Conservation (phyloP, 30 jellyfish, hydroid and myxozoan genomes). For the Pseudorhiza aurosa region DNA sequence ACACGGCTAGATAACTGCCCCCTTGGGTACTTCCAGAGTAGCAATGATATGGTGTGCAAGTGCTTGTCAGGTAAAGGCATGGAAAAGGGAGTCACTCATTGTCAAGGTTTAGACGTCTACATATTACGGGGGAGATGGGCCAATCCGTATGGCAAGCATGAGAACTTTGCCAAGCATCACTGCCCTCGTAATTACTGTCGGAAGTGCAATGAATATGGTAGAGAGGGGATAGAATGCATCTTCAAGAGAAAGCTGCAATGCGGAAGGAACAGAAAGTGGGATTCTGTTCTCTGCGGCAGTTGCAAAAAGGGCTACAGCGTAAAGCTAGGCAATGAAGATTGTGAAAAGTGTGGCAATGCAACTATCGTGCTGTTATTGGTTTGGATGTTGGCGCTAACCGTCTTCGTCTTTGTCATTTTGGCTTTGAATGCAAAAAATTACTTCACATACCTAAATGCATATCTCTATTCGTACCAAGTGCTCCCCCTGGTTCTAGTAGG, state of each 20-base stretch:
- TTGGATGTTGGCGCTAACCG: conserved; percentile 32
- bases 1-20: conserved; percentile 42
- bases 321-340: conserved; percentile 64
- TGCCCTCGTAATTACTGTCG: conserved; percentile 71
- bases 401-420: conserved; percentile 55
- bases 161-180: conserved; percentile 31
- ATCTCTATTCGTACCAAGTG: conserved; percentile 77
- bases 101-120: conserved; percentile 60
- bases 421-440: conserved; percentile 47
- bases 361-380: conserved; percentile 28
- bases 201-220: conserved; percentile 11
- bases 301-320: conserved; percentile 77
- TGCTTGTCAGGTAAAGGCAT: conserved; percentile 46
- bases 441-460: conserved; percentile 85
- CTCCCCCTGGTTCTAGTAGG: conserved; percentile 61
- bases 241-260: conserved; percentile 41
- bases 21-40: conserved; percentile 46
- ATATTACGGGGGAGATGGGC: conserved; percentile 74
- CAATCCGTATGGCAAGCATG: conserved; percentile 6
- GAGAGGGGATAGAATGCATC: conserved; percentile 40
- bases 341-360: conserved; percentile 50
- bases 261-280: conserved; percentile 61
- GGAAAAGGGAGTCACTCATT: conserved; percentile 58
- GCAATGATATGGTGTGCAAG: conserved; percentile 24
- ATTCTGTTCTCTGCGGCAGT: conserved; percentile 68